phyloP scores from a whole-genome alignment of 2,113 vertebrate species.

The Pelecanus crispus region DNA sequence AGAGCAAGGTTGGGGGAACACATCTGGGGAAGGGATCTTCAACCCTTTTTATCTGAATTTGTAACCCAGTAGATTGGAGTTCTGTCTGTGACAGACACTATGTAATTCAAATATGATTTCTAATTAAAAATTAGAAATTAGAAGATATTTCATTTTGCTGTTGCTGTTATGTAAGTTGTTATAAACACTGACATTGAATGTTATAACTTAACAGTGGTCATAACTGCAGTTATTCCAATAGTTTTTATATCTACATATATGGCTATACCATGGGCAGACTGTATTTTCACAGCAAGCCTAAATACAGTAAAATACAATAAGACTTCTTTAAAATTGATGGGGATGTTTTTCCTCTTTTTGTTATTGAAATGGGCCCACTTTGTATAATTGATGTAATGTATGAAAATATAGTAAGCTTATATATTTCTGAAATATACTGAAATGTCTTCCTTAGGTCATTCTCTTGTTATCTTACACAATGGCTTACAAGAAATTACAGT shows the following conservation, averaged over 20 bases:
- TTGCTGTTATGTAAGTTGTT: neutral
- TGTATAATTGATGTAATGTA: neutral
- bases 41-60: neutral
- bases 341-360: neutral
- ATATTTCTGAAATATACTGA: neutral
- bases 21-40: neutral
- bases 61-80: neutral
- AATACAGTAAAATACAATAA: neutral
- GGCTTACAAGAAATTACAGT: neutral
- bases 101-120: neutral
- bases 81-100: neutral
- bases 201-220: neutral
- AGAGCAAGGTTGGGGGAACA: neutral
- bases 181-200: neutral
- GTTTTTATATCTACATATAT: neutral
- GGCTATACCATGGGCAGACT: neutral
- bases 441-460: neutral
- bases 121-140: neutral
- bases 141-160: neutral
- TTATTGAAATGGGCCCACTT: neutral
- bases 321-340: neutral
- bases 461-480: neutral
- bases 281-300: neutral
- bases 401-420: neutral
- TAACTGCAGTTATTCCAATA: neutral